A percentile compares a stretch with the other conserved stretches of the same genome.
Conservation (phyloP, 1,140 invertebrate genomes). For the Drosophila kohkoa region DNA sequence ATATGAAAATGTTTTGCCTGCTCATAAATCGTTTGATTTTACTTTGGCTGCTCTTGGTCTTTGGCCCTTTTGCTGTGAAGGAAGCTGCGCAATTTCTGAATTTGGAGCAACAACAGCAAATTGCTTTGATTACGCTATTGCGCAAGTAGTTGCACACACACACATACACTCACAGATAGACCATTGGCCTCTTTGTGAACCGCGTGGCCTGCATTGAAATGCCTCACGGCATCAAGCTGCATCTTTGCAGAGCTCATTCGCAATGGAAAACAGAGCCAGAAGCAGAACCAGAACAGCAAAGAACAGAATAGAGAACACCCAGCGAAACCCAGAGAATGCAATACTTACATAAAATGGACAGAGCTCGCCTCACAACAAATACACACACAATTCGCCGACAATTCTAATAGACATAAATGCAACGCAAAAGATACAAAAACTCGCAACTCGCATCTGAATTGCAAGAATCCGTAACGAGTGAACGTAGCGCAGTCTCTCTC, state of each 20-base stretch:
- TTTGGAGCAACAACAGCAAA: conserved; percentile 30
- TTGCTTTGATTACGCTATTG: conserved; percentile 41
- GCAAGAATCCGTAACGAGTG: conserved; percentile 59
- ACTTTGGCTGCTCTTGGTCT: neutral
- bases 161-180: conserved; percentile 7
- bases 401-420: conserved; percentile 61
- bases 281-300: conserved; percentile 13
- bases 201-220: conserved; percentile 45
- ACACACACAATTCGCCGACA: neutral
- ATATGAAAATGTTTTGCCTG: no score
- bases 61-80: conserved; percentile 1
- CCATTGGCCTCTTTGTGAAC: conserved; percentile 43
- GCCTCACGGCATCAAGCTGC: conserved; percentile 38
- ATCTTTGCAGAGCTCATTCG: conserved; percentile 67
- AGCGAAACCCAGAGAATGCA: conserved; percentile 16
- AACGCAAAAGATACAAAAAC: conserved; percentile 40
- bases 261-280: conserved; percentile 62
- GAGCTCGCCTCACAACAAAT: conserved; percentile 28
- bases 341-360: conserved; percentile 50
- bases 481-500: conserved; percentile 18
- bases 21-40: no score
- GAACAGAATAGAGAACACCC: conserved; percentile 20
- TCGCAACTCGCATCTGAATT: conserved; percentile 52
- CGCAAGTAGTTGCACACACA: conserved; percentile 31
- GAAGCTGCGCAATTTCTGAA: conserved; percentile 26